A percentile compares a stretch with the other conserved stretches of the same genome.
Conservation (phyloP, 2,888 invertebrate species). For the Cephus runcator region DNA sequence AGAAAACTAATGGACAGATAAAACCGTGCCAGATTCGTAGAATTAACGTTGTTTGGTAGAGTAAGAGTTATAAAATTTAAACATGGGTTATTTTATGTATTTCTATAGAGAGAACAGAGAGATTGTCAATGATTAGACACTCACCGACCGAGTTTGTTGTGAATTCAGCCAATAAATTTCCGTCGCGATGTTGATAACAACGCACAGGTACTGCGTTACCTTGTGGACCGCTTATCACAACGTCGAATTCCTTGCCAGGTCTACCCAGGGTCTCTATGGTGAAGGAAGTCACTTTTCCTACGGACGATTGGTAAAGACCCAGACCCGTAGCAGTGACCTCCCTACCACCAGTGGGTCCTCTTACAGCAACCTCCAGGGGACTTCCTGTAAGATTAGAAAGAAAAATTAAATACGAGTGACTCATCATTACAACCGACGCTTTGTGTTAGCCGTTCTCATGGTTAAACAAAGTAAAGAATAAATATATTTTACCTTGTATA, state of each 20-base stretch:
- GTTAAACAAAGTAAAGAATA: not conserved
- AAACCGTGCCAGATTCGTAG: not conserved
- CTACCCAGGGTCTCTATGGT: constrained; percentile 89
- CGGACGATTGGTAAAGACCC: constrained; percentile 87
- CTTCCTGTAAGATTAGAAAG: constrained; percentile 60
- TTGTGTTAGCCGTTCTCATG: not conserved
- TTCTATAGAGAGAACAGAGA: not conserved
- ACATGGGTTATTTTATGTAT: not conserved
- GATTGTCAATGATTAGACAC: constrained; percentile 19
- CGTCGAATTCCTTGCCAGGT: constrained; percentile 89
- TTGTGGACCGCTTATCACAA: constrained; percentile 85
- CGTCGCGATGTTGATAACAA: constrained; percentile 96
- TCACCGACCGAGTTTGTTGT: constrained; percentile 81
- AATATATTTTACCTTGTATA: constrained; percentile 64
- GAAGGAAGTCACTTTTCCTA: constrained; percentile 85
- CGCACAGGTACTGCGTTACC: constrained; percentile 86
- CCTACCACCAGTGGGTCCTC: constrained; percentile 75
- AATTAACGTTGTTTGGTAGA: not conserved
- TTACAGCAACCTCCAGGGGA: constrained; percentile 71
- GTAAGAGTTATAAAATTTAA: not conserved
- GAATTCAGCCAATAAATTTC: constrained; percentile 94
- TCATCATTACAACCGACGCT: not conserved
- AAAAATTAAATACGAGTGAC: not conserved
- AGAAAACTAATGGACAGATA: not conserved
- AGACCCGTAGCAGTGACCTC: constrained; percentile 82